Conservation (phyloP, 2,888 invertebrate genomes). For the Atrina japonica region DNA sequence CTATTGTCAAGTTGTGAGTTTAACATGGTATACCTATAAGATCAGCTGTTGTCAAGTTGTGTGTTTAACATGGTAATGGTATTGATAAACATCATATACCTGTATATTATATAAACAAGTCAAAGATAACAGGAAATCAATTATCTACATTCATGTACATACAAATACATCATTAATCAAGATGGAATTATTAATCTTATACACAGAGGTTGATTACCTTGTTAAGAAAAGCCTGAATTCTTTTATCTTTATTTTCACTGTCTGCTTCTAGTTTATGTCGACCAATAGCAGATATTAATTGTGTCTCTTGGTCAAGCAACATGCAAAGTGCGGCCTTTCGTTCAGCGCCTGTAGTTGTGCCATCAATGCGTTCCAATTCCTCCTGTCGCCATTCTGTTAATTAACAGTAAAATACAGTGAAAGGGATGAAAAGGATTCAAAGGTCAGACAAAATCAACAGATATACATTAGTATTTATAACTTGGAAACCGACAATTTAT, state of each 20-base stretch:
- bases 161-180: too few relatives aligned
- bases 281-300: constrained; percentile 80
- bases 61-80: not conserved
- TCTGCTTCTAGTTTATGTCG: constrained; percentile 79
- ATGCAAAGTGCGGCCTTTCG: constrained; percentile 81
- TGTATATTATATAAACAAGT: too few relatives aligned
- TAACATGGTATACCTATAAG: not conserved
- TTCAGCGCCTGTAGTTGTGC: constrained; percentile 78
- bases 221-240: constrained; percentile 77
- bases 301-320: constrained; percentile 80
- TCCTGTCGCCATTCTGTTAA: constrained; percentile 80
- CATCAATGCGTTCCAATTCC: constrained; percentile 78
- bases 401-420: constrained; percentile 6
- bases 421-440: too few relatives aligned
- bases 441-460: too few relatives aligned
- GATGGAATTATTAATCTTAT: too few relatives aligned
- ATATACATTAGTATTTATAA: too few relatives aligned
- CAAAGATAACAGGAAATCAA: too few relatives aligned
- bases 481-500: too few relatives aligned
- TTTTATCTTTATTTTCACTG: constrained; percentile 73
- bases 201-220: constrained; percentile 64
- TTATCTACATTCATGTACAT: too few relatives aligned
- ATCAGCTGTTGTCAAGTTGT: not conserved
- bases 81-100: not conserved
- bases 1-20: not conserved